Base-by-base conservation (phyloP, 2,797 vertebrate genomes). In the Pipistrellus pygmaeus region DNA sequence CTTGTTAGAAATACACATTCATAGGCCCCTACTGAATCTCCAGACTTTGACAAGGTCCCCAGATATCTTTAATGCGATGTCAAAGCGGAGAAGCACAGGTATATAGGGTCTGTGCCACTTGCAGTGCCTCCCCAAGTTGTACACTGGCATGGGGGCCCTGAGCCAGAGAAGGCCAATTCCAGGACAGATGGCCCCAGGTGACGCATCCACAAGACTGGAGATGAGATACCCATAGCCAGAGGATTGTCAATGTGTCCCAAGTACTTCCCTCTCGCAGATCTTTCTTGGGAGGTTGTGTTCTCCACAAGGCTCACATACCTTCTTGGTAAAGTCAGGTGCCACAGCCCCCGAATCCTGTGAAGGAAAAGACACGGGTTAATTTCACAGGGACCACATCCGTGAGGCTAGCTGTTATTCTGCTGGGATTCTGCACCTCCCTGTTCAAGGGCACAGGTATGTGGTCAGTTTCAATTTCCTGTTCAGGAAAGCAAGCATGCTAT, bases 321-420 rank as follows among this genome's bases (percentile, higher is more conserved):
- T 98, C 95, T 98, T 98, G 53, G 92, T 96, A 84, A 98, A 98
- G 90, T 97, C 97, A 69, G 64, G 96, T 84, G 97, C 81, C 81
- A 95, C 95, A 76, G 89, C 82, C 62, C 97, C 78, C 0, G 83
- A 96, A 66, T 96, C 97, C 98, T 98, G 97, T 69, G 94, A 98
- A 85, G 41, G 27, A 92, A 97, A 12, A 72, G 6, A 35, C 18
- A 23, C 15, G 32, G 73, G 18, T 97, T 96, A 96, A 91, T 85
- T 66, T 23, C 89, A 64, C 25, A 51, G 30, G 69, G 76, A 83
- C 44, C 1, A 25, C 10, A 53, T 1, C 25, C 30, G 17, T 0
- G 10, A 55, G 27, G 27, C 38, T 76, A 11, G 17, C 0, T 2
- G 23, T 15, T 23, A 11, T 51, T n/a, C 46, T 38, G 8, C 21